Evolutionary conservation across 2,797 vertebrate species (phyloP).

Genomic region (Triplophysa yarkandensis): DNA sequence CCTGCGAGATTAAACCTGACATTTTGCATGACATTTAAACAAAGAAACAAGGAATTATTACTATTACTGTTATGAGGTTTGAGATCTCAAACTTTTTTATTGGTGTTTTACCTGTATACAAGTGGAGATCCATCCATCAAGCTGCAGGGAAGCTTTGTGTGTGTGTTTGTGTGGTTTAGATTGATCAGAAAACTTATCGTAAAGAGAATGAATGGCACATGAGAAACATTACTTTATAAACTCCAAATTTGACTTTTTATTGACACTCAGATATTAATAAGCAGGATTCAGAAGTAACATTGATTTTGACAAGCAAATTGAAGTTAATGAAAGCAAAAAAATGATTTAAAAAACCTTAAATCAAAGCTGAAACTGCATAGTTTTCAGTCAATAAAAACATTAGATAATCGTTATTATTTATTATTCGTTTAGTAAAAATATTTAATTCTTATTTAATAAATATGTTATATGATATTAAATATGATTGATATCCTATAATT

Average conservation of each 20-base stretch:
- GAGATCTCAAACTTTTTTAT: slow-evolving; percentile 20
- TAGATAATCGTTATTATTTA: no score
- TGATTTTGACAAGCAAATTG: neutral
- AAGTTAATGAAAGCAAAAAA: no score
- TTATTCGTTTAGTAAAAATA: no score
- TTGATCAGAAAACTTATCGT: neutral
- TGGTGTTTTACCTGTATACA: slow-evolving; percentile 17
- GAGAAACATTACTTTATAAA: neutral
- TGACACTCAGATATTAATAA: neutral
- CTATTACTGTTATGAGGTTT: slow-evolving; percentile 14
- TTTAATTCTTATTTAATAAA: no score
- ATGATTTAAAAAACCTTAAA: no score
- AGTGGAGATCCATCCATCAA: neutral
- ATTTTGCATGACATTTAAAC: slow-evolving; percentile 44
- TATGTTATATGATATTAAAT: no score
- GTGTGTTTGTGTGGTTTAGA: neutral
- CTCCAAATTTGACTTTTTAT: neutral
- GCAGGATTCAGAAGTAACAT: neutral
- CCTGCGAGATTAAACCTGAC: slow-evolving; percentile 41
- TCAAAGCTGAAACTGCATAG: no score
- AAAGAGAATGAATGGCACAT: neutral
- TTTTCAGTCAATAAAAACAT: no score
- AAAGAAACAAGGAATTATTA: slow-evolving; percentile 32
- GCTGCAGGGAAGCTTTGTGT: neutral
- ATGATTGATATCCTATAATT: no score